These are phyloP conservation scores for Chironomus striatipennis DNA, from an alignment of 1,140 invertebrate species.

Conservation along the genomic window DNA sequence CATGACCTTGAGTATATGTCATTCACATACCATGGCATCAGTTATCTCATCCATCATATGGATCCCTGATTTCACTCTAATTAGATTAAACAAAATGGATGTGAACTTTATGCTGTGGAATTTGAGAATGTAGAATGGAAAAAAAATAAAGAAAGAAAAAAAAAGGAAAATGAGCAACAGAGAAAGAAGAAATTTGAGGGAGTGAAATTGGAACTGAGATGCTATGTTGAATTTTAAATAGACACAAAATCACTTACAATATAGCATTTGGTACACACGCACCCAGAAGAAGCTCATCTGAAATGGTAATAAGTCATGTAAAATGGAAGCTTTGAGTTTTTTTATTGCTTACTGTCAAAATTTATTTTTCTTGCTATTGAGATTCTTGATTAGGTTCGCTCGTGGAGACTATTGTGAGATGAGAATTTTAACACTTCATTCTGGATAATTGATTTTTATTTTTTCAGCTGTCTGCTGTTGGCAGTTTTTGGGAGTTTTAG, in stretches of 20 bases:
- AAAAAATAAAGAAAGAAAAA: background rate
- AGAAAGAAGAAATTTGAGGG: background rate
- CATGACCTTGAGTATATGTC: slow-evolving; percentile 7
- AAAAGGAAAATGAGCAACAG: background rate
- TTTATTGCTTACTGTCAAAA: too few species aligned
- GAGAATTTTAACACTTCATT: too few species aligned
- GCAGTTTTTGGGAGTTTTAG: too few species aligned
- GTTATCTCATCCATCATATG: slow-evolving; percentile 3
- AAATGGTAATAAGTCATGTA: too few species aligned
- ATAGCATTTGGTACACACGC: too few species aligned
- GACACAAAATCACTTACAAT: background rate
- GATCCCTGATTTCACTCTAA: slow-evolving; percentile 7
- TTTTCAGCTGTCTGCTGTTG: too few species aligned
- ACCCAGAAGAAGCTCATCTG: too few species aligned
- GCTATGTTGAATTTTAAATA: background rate
- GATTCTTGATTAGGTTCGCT: too few species aligned
- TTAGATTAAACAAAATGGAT: slow-evolving; percentile 9
- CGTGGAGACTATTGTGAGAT: too few species aligned
- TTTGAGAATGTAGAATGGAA: background rate
- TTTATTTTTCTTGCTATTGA: too few species aligned
- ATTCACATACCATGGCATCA: background rate
- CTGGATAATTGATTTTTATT: too few species aligned
- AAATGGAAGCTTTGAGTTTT: too few species aligned
- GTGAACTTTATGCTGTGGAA: background rate
- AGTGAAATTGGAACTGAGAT: slow-evolving; percentile 7